Evolutionary conservation across 2,113 vertebrate genomes (phyloP).

Genomic region (Centropus bengalensis): DNA sequence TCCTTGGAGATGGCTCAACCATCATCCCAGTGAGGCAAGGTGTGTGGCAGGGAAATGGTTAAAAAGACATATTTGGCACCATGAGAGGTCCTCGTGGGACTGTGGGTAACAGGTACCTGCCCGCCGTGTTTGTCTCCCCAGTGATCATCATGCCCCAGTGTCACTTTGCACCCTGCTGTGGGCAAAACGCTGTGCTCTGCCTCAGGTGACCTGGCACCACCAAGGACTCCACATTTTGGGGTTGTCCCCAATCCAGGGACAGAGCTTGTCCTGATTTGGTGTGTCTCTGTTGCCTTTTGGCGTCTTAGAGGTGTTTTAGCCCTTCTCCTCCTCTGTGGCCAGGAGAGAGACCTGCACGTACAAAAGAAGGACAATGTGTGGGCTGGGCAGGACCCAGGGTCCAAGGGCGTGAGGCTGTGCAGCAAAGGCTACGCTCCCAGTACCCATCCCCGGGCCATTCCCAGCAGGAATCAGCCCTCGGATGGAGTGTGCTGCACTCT

Average conservation of each 20-base stretch:
- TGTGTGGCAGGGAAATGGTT: background rate
- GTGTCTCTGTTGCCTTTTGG: background rate
- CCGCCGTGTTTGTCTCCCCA: background rate
- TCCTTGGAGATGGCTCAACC: fast-evolving
- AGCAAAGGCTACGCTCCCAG: background rate
- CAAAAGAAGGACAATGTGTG: background rate
- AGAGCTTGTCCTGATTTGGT: background rate
- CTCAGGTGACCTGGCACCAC: background rate
- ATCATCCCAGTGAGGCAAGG: background rate
- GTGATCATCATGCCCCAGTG: too few species aligned
- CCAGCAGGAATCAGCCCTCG: background rate
- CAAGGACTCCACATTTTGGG: fast-evolving
- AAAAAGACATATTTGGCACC: background rate
- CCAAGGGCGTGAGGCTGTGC: too few species aligned
- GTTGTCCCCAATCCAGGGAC: background rate
- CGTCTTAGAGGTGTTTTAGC: background rate
- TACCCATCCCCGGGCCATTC: background rate
- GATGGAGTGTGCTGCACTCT: slow-evolving; percentile 51
- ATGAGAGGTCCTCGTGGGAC: background rate
- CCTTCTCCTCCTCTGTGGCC: background rate
- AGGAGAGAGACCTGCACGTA: fast-evolving
- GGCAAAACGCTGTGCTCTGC: background rate
- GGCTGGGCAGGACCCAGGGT: too few species aligned
- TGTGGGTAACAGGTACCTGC: background rate
- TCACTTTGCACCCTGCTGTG: background rate